Evolutionary conservation across 2,113 vertebrate species (phyloP), one percentile per base, ranked within the genome.

Genomic region (Dinomys branickii): DNA sequence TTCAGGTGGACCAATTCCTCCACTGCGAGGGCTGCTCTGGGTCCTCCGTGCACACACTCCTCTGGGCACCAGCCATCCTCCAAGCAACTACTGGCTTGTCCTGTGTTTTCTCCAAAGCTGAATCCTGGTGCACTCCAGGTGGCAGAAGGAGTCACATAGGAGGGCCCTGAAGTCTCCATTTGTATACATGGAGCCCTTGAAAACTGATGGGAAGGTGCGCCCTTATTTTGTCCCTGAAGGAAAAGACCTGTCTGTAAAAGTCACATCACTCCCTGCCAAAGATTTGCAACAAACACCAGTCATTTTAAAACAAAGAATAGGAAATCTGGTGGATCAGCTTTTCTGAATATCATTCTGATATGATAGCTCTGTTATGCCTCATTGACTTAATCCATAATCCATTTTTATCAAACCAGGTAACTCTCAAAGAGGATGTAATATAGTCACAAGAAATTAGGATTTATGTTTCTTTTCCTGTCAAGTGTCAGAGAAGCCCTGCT

Each of bases 1-100:
- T 33, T 47, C 1, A 0, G 1, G 11, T 6, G n/a, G 9, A 44
- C n/a, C 41, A 8, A 12, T 6, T 3, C 50, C 17, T 17, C 2
- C n/a, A n/a, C 19, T 17, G 9, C 0, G 28, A 75, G 44, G 82
- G 5, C 19, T 16, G 56, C 10, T 63, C 38, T 6, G 38, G 78
- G 30, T 44, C 52, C 52, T 88, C 73, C 61, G 0, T 3, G 9
- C 38, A 33, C 30, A 14, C 11, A 56, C 41, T 3, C 10, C n/a
- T 0, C 33, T 5, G 54, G 78, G 69, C 59, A 44, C 3, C 35
- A 7, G 44, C 28, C 35, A 13, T 20, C n/a, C 59, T 33, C 17
- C 69, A 41, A 44, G 20, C 4, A 0, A 20, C 90, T 41, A 0
- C 9, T 50, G 24, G 17, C 50, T 17, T 28, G 33, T 24, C 19